Conservation (phyloP, 2,888 invertebrate genomes). For the Hecatera dysodea region DNA sequence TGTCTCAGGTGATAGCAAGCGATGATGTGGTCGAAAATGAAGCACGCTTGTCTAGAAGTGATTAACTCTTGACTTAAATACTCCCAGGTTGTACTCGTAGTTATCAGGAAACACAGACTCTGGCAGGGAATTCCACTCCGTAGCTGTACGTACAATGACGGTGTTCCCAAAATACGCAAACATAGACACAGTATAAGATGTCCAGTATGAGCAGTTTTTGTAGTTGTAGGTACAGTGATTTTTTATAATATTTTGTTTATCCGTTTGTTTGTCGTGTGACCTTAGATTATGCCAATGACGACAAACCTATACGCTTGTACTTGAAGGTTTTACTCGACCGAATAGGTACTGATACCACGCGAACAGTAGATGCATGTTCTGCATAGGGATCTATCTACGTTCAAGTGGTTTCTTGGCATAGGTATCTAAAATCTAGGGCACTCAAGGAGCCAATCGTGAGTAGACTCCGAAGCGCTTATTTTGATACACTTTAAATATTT, state of each 20-base stretch:
- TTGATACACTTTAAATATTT: slow-evolving; percentile 53
- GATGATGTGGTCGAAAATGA: no score
- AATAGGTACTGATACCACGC: not conserved
- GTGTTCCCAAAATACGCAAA: no score
- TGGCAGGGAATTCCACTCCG: no score
- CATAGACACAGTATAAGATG: no score
- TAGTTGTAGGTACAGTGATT: no score
- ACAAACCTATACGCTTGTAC: not conserved
- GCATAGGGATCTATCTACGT: slow-evolving; percentile 11
- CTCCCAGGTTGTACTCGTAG: no score
- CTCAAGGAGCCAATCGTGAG: slow-evolving; percentile 11
- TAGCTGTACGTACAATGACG: no score
- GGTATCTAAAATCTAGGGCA: slow-evolving; percentile 38
- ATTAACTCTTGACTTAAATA: no score
- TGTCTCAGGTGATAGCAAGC: no score
- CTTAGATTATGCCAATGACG: not conserved
- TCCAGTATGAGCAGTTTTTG: no score
- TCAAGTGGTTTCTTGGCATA: slow-evolving; percentile 15
- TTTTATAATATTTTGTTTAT: not conserved
- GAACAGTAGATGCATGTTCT: slow-evolving; percentile 12
- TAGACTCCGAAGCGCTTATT: slow-evolving; percentile 28
- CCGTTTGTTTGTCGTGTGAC: not conserved
- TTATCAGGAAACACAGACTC: no score
- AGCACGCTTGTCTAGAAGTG: no score
- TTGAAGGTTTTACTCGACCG: not conserved